These are phyloP conservation scores for Gobius niger DNA, from an alignment of 2,113 vertebrate genomes.

Conservation along the genomic window DNA sequence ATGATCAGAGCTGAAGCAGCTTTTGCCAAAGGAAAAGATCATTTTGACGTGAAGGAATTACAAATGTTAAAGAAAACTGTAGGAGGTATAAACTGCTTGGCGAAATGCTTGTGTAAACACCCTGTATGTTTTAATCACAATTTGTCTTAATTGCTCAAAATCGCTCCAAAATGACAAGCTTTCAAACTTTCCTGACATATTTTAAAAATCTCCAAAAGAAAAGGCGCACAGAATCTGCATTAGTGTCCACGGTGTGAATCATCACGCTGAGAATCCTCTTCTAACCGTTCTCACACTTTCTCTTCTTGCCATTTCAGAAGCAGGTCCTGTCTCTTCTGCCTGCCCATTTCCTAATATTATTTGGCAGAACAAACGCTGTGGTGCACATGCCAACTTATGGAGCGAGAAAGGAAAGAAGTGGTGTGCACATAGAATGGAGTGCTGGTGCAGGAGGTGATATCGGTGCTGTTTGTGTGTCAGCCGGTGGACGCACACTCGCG, in stretches of 20 bases:
- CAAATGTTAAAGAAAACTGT: conserved; percentile 21
- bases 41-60: conserved; percentile 45
- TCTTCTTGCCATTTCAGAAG: conserved; percentile 58
- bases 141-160: conserved; percentile 24
- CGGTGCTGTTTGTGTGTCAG: conserved; percentile 65
- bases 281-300: conserved; percentile 54
- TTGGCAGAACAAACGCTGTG: conserved; percentile 69
- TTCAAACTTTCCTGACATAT: conserved; percentile 39
- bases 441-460: conserved; percentile 66
- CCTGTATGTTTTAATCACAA: conserved; percentile 26
- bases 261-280: conserved; percentile 46
- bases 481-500: conserved; percentile 57
- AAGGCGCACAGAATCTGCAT: conserved; percentile 49
- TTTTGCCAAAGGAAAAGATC: conserved; percentile 52
- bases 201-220: conserved; percentile 31
- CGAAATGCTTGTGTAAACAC: conserved; percentile 30
- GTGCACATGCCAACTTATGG: conserved; percentile 57
- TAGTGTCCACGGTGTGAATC: conserved; percentile 47
- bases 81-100: conserved; percentile 18
- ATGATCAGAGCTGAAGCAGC: conserved; percentile 38
- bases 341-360: conserved; percentile 69
- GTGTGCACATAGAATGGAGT: conserved; percentile 61
- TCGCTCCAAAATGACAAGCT: conserved; percentile 26
- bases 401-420: conserved; percentile 60
- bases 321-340: conserved; percentile 65